phyloP scores from a whole-genome alignment of 1,140 invertebrate genomes.

The Pachypsylla venusta region DNA sequence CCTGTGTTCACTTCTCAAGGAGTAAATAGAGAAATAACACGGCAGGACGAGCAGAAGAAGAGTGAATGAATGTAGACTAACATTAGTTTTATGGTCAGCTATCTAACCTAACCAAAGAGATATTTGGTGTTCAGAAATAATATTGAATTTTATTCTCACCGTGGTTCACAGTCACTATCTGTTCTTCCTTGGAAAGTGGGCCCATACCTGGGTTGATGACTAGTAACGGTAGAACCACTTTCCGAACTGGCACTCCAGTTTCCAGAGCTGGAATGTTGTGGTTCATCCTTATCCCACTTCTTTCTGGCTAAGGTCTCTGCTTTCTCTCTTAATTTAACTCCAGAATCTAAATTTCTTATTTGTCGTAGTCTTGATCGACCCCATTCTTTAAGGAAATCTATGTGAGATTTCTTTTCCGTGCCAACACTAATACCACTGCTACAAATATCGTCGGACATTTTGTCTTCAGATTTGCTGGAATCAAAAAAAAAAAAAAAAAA shows the following conservation, averaged over 20 bases:
- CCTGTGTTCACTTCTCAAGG: no score
- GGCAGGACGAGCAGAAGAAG: no score
- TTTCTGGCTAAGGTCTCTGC: slow-evolving; percentile 17
- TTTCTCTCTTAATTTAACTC: slow-evolving; percentile 19
- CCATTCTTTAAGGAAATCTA: slow-evolving; percentile 68
- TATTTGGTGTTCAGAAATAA: no score
- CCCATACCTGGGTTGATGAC: slow-evolving; percentile 45
- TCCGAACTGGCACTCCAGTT: slow-evolving; percentile 88
- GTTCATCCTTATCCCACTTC: slow-evolving; percentile 39
- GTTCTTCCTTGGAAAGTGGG: no score
- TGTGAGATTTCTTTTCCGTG: slow-evolving; percentile 55
- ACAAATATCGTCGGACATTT: slow-evolving; percentile 35
- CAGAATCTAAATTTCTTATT: slow-evolving; percentile 38
- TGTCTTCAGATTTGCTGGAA: slow-evolving; percentile 32
- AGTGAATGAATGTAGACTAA: no score
- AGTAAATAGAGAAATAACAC: no score
- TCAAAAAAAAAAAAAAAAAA: slow-evolving; percentile 32
- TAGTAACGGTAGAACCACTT: slow-evolving; percentile 51
- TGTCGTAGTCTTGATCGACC: slow-evolving; percentile 56
- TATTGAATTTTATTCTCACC: no score
- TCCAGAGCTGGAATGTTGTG: slow-evolving; percentile 70
- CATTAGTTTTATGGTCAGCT: no score
- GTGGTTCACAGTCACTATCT: slow-evolving; percentile 26
- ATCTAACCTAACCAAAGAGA: no score
- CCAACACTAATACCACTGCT: slow-evolving; percentile 32